Percentiles rank a stretch among this genome's conserved stretches.
Evolutionary conservation across 1,140 invertebrate species (phyloP).

Genomic region (Thrips palmi): DNA sequence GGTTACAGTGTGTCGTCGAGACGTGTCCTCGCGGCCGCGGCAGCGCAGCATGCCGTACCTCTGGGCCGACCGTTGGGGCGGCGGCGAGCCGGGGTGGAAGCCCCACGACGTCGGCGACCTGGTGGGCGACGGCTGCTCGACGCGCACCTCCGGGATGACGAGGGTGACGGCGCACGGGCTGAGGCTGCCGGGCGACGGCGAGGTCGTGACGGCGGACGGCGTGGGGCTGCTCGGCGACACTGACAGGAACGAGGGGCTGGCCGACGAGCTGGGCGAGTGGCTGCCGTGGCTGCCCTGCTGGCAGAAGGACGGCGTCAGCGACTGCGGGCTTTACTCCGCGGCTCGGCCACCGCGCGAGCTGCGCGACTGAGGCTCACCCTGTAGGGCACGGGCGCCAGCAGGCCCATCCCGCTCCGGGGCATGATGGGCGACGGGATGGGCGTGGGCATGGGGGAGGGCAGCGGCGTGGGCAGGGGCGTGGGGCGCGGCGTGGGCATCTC

Average conservation of each 20-base stretch:
- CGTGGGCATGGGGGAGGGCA: constrained; percentile 30
- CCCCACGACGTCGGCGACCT: constrained; percentile 20
- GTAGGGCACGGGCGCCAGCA: not conserved
- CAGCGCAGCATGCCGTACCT: not conserved
- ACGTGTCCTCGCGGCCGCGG: no score
- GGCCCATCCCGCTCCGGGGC: constrained; percentile 18
- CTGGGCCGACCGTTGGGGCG: constrained; percentile 25
- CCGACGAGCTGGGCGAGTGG: constrained; percentile 7
- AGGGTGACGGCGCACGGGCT: constrained; percentile 22
- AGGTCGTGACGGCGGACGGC: not conserved
- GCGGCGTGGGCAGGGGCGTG: constrained; percentile 47
- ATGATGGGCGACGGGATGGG: constrained; percentile 46
- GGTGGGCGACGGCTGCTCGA: constrained; percentile 39
- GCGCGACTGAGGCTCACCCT: constrained; percentile 12
- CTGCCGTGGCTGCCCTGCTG: constrained; percentile 8
- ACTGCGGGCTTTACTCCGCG: not conserved
- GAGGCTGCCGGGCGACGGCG: constrained; percentile 13
- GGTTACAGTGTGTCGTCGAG: no score
- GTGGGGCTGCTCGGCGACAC: not conserved
- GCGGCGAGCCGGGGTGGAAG: constrained; percentile 34
- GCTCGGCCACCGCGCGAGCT: no score
- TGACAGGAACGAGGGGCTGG: not conserved
- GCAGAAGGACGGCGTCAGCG: constrained; percentile 10
- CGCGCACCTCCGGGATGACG: constrained; percentile 37
- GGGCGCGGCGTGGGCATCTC: constrained; percentile 46